Conservation (phyloP, 2,113 vertebrate genomes). For the Origma solitaria region DNA sequence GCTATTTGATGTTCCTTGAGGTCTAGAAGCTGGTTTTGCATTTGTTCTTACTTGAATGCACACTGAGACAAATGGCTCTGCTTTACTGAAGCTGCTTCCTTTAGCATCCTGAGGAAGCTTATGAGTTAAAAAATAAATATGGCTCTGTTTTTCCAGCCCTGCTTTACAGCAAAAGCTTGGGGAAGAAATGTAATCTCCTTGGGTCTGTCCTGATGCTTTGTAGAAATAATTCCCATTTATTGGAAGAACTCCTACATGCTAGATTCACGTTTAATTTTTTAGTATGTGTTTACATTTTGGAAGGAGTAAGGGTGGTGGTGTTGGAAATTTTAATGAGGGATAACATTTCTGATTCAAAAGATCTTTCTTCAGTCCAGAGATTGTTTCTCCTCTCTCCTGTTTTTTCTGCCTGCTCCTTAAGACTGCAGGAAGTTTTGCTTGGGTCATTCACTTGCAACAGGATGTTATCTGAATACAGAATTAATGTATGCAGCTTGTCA, state of each 20-base stretch:
- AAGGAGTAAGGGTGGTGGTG: not conserved
- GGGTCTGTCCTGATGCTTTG: not conserved
- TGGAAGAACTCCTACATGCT: not conserved
- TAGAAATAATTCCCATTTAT: not conserved
- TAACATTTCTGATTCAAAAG: not conserved
- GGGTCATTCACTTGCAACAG: constrained; percentile 31
- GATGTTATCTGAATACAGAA: not conserved
- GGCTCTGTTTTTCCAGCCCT: not conserved
- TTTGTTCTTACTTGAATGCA: not conserved
- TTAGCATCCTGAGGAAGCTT: not conserved
- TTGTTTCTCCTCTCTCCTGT: not conserved
- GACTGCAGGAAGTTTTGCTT: constrained; percentile 31
- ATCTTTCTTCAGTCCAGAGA: not conserved
- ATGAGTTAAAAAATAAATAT: not conserved
- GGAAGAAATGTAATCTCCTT: not conserved
- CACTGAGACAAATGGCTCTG: not conserved
- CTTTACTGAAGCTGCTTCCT: not conserved
- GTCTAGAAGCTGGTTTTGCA: not conserved
- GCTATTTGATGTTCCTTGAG: not conserved
- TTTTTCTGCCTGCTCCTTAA: not conserved
- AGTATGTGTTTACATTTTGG: not conserved
- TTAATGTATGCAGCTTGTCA: constrained; percentile 39
- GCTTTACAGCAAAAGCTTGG: not conserved
- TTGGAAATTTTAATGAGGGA: not conserved
- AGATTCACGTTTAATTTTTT: not conserved